Conservation (phyloP, 2,888 invertebrate species). For the Drosophila barbarae region DNA sequence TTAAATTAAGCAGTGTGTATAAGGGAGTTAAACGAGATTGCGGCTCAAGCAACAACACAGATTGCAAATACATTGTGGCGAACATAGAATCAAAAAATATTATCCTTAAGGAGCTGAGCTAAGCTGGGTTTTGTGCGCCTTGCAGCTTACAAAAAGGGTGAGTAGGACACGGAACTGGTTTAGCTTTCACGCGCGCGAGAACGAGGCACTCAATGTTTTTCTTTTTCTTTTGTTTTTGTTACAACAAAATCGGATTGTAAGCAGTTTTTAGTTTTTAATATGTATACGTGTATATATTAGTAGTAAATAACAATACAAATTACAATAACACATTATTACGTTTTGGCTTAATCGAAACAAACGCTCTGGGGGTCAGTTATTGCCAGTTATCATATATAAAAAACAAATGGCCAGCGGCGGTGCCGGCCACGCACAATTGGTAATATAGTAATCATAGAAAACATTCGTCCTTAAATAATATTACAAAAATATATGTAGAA, state of each 20-base stretch:
- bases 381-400: conserved; percentile 39
- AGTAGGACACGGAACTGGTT: conserved; percentile 27
- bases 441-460: conserved; percentile 48
- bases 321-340: conserved; percentile 70
- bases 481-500: conserved; percentile 65
- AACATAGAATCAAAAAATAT: conserved; percentile 12
- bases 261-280: conserved; percentile 42
- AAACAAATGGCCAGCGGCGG: conserved; percentile 51
- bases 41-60: conserved; percentile 34
- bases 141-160: conserved; percentile 21
- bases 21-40: conserved; percentile 57
- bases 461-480: conserved; percentile 59
- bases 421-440: conserved; percentile 36
- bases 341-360: conserved; percentile 72
- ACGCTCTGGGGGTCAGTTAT: conserved; percentile 56
- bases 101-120: conserved; percentile 3
- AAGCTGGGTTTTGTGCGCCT: conserved; percentile 27
- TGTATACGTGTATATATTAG: conserved; percentile 52
- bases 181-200: conserved; percentile 60
- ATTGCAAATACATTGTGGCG: conserved; percentile 39
- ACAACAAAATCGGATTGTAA: conserved; percentile 55
- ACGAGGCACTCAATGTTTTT: conserved; percentile 63
- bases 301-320: conserved; percentile 72
- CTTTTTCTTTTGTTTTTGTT: conserved; percentile 22
- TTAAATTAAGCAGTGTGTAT: conserved; percentile 60